Evolutionary conservation across 2,797 vertebrate genomes (phyloP), one percentile per base, ranked within the genome.

Genomic region (Acanthopagrus latus): DNA sequence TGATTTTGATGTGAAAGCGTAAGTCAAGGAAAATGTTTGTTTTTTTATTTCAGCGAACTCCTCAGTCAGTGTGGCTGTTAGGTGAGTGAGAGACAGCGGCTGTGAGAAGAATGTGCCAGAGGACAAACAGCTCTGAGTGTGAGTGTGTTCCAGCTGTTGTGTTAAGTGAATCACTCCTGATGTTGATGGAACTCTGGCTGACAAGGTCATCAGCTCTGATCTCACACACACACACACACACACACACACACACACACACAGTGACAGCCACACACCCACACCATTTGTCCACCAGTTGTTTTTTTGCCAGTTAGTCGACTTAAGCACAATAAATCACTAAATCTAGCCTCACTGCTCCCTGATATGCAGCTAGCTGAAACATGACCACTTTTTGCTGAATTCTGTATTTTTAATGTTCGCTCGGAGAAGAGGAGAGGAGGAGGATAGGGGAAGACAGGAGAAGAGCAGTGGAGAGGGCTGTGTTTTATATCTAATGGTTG

Each of bases 121-220:
- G 62, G 27, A 44, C 47, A 66, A 52, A 54, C 44, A 52, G 52
- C 23, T 63, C 33, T 41, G 51, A 58, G 54, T n/a, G 43, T 59
- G 63, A 38, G 58, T 67, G 54, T 29, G 14, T 66, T 81, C 75
- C 80, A 82, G 86, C 84, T 86, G 82, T 73, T 86, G 76, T 71
- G 78, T 64, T 20, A 67, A 82, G 69, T 84, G 84, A 88, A 66
- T 77, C 69, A 78, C 58, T 78, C 71, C 60, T 55, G 78, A 76
- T 76, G 81, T 25, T 70, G 81, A 86, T 80, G 76, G 82, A 78
- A 80, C 67, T 33, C 63, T 56, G 52, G 12, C 64, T 74, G 84
- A 84, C 78, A 72, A 76, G 84, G 84, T 84, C 78, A 63, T 17
- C 63, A 3, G 57, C 56, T 44, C 63, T 74, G 71, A 84, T 76